Percentiles rank a stretch among this genome's conserved stretches.
Evolutionary conservation across 2,113 vertebrate species (phyloP).

Genomic region (Oryctolagus cuniculus): DNA sequence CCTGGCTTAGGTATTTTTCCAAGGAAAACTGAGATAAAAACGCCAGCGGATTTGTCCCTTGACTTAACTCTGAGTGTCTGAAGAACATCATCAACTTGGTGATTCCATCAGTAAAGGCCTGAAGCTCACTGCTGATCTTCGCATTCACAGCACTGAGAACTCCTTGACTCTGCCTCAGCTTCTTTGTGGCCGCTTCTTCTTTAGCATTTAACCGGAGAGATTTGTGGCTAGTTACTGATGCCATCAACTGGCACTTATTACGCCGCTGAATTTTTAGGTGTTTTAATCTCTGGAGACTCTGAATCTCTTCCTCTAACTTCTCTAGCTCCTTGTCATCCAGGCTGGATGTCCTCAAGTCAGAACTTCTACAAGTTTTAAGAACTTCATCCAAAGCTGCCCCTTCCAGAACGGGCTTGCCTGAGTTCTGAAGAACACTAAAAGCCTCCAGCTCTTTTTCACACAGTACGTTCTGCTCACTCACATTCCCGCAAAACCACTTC

Average conservation of each 20-base stretch:
- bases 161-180: constrained; percentile 86
- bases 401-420: constrained; percentile 91
- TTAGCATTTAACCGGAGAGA: constrained; percentile 84
- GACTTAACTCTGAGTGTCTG: constrained; percentile 70
- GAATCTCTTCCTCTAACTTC: constrained; percentile 91
- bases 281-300: constrained; percentile 89
- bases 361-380: constrained; percentile 89
- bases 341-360: constrained; percentile 60
- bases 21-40: constrained; percentile 92
- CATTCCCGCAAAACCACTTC: constrained; percentile 92
- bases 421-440: constrained; percentile 87
- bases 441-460: constrained; percentile 89
- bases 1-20: constrained; percentile 91
- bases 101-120: constrained; percentile 86
- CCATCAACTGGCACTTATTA: constrained; percentile 90
- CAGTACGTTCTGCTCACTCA: constrained; percentile 89
- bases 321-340: constrained; percentile 81
- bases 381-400: constrained; percentile 90
- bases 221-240: constrained; percentile 83
- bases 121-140: constrained; percentile 88
- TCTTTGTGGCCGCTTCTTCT: constrained; percentile 79
- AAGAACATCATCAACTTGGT: constrained; percentile 88
- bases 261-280: constrained; percentile 89
- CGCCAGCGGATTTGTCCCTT: constrained; percentile 54
- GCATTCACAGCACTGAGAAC: constrained; percentile 86